phyloP scores from a whole-genome alignment of 1,140 invertebrate genomes.

The Eumeta japonica region DNA sequence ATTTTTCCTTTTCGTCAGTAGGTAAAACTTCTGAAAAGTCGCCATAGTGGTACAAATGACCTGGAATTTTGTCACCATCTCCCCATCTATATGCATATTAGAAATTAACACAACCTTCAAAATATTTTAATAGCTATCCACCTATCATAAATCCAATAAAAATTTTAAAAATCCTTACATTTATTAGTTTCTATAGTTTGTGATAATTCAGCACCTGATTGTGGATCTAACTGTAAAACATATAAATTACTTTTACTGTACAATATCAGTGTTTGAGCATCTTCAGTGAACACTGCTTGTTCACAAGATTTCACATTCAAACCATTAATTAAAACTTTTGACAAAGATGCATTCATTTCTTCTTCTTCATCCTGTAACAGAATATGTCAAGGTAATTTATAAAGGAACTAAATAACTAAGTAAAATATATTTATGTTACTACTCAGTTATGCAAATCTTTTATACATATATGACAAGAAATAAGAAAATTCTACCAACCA shows the following conservation, averaged over 20 bases:
- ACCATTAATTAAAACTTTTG: slow-evolving; percentile 46
- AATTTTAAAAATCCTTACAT: slow-evolving; percentile 31
- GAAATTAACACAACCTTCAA: no score
- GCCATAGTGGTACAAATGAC: background rate
- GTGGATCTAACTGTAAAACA: slow-evolving; percentile 41
- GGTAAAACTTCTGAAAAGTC: background rate
- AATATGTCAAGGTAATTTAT: slow-evolving; percentile 3
- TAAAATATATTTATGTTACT: no score
- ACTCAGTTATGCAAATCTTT: no score
- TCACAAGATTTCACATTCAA: slow-evolving; percentile 37
- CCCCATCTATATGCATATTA: no score
- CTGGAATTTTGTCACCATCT: no score
- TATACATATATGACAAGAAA: slow-evolving; percentile 8
- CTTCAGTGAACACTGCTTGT: slow-evolving; percentile 47
- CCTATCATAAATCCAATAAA: slow-evolving; percentile 2
- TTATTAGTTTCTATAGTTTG: slow-evolving; percentile 32
- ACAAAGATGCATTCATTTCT: slow-evolving; percentile 37
- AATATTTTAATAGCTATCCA: no score
- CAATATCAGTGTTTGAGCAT: slow-evolving; percentile 37
- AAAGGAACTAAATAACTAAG: slow-evolving; percentile 5
- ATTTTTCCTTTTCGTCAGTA: background rate
- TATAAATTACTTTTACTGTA: slow-evolving; percentile 23
- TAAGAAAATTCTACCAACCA: slow-evolving; percentile 32
- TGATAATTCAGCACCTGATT: slow-evolving; percentile 35
- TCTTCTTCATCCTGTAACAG: slow-evolving; percentile 33